Conservation (phyloP, 2,888 invertebrate species). For the Thelaira solivaga region DNA sequence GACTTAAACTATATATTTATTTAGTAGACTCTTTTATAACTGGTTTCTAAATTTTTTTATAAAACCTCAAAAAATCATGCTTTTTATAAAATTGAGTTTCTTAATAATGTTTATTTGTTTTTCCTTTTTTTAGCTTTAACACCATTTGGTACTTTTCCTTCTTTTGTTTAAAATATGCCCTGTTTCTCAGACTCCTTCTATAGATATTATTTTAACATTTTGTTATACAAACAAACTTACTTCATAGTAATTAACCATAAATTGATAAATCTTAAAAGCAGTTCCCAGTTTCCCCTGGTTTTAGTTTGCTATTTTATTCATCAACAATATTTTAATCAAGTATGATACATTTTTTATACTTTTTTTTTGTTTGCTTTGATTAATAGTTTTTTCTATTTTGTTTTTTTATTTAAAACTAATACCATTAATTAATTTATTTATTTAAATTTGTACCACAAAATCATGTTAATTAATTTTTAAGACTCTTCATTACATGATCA, state of each 20-base stretch:
- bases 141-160: constrained; percentile 74
- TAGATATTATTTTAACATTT: constrained; percentile 1
- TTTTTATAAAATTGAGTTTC: neutral
- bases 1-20: neutral
- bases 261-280: constrained; percentile 1
- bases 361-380: neutral
- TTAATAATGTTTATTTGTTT: constrained; percentile 43
- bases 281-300: constrained; percentile 11
- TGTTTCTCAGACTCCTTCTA: constrained; percentile 1
- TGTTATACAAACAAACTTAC: neutral
- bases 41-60: neutral
- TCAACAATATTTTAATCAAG: constrained; percentile 14
- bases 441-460: too few species aligned
- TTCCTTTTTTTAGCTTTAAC: constrained; percentile 74
- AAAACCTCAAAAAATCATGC: too few species aligned
- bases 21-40: neutral
- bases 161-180: constrained; percentile 56
- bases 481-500: too few species aligned
- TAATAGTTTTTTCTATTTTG: constrained; percentile 15
- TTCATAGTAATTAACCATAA: neutral
- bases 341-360: constrained; percentile 43
- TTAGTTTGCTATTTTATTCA: neutral
- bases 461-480: neutral
- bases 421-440: too few species aligned
- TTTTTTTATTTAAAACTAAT: neutral